Conservation (phyloP, 2,888 invertebrate species). For the Drosophila emarginata region DNA sequence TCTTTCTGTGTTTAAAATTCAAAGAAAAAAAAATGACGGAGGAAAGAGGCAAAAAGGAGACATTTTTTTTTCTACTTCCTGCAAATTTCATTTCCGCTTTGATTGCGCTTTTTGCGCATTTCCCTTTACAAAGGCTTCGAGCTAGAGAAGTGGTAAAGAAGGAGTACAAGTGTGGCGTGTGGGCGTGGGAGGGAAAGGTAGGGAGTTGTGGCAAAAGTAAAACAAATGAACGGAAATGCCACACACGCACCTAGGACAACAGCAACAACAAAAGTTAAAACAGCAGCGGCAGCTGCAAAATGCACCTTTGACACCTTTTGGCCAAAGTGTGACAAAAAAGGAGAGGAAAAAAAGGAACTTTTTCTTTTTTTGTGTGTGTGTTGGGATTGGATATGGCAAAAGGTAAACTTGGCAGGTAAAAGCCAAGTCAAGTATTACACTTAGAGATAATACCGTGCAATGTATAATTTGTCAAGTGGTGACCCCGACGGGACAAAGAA, state of each 20-base stretch:
- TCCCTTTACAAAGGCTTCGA: constrained; percentile 42
- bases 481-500: constrained; percentile 20
- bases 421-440: constrained; percentile 10
- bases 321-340: constrained; percentile 70
- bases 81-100: constrained; percentile 78
- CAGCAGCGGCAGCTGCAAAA: constrained; percentile 47
- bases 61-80: constrained; percentile 61
- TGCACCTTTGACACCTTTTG: constrained; percentile 75
- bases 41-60: constrained; percentile 17
- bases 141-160: background rate
- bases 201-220: constrained; percentile 56
- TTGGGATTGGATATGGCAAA: background rate
- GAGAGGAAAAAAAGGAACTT: constrained; percentile 18
- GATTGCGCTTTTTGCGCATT: constrained; percentile 76
- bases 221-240: constrained; percentile 77
- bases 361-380: background rate
- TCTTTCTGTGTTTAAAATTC: constrained; percentile 60
- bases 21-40: constrained; percentile 26
- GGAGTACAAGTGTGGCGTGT: constrained; percentile 10
- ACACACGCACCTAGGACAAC: constrained; percentile 65
- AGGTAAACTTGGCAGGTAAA: constrained; percentile 16
- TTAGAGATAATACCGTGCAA: constrained; percentile 36
- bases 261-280: constrained; percentile 47
- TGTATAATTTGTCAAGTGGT: background rate
- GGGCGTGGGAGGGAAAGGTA: background rate